Evolutionary conservation across 64 coral and sea anemone genomes (phyloP), one percentile per base, ranked within the genome.

Genomic region (Hydrozoanthus tunicans): DNA sequence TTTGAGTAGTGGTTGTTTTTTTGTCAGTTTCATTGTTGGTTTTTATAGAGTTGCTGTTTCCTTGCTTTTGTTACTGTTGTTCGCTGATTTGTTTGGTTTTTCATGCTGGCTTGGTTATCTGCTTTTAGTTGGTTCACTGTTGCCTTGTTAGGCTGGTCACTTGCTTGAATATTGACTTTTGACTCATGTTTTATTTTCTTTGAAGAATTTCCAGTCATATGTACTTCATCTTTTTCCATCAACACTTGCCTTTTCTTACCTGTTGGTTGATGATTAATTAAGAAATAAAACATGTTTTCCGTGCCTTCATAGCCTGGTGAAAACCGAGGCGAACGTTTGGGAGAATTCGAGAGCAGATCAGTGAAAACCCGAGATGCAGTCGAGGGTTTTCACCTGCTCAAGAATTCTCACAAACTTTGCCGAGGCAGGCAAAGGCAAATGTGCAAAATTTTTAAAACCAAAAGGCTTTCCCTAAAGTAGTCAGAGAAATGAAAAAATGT

Each of bases 51-150:
- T 64, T 3, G 62, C 15, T 64, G 62, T 64, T 64, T 9, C 9
- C 62, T 73, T 73, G 70, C 24, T 73, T 73, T 20, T 20, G 20
- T 20, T 20, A 20, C 20, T 23, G 70, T 7, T 73, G 70, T 73
- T 73, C 9, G 70, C 70, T 43, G 70, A 27, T 27, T 73, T 73
- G 24, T 73, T 73, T 73, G 70, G 70, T 43, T 73, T 73, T 20
- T 20, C 20, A 20, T 20, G 20, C 20, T 20, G 20, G 20, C 20
- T 43, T 73, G 70, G 27, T 73, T 51, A 7, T 73, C 51, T 43
- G 70, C 26, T 73, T 43, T 27, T 43, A 73, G 70, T 43, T 73
- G 70, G 24, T 73, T 73, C 51, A 27, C 51, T 73, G 70, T 43
- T 73, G 70, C 24, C 70, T 73, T 73, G 70, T 23, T 73, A 43